Evolutionary conservation across 2,113 vertebrate species (phyloP).

Genomic region (Circaetus gallicus): DNA sequence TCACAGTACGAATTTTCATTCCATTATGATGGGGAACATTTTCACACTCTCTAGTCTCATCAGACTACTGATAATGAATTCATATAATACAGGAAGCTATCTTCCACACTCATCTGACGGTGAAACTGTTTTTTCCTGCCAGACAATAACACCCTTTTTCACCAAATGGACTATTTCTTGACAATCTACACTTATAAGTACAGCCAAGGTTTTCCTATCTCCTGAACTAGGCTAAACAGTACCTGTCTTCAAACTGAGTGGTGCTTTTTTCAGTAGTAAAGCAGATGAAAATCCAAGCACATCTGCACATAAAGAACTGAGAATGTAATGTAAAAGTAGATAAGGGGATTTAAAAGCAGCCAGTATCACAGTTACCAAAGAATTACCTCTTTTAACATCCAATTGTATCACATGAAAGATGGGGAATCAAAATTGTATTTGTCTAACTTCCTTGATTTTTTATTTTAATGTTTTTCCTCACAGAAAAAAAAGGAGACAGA

Average conservation of each 20-base stretch:
- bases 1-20: neutral
- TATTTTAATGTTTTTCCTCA: neutral
- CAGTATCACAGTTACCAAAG: neutral
- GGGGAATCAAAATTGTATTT: neutral
- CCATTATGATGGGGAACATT: neutral
- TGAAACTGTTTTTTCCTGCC: neutral
- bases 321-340: neutral
- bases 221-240: neutral
- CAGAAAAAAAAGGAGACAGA: neutral
- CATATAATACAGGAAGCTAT: neutral
- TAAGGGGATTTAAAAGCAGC: neutral
- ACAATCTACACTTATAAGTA: neutral
- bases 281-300: neutral
- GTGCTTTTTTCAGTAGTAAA: neutral
- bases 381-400: neutral
- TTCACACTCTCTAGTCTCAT: neutral
- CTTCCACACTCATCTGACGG: neutral
- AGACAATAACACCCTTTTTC: neutral
- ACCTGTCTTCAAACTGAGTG: neutral
- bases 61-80: neutral
- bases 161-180: neutral
- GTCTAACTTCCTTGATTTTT: neutral
- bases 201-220: rapidly evolving
- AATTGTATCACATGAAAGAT: neutral
- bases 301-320: neutral